phyloP scores from a whole-genome alignment of 2,888 invertebrate genomes.

The Patella caerulea region DNA sequence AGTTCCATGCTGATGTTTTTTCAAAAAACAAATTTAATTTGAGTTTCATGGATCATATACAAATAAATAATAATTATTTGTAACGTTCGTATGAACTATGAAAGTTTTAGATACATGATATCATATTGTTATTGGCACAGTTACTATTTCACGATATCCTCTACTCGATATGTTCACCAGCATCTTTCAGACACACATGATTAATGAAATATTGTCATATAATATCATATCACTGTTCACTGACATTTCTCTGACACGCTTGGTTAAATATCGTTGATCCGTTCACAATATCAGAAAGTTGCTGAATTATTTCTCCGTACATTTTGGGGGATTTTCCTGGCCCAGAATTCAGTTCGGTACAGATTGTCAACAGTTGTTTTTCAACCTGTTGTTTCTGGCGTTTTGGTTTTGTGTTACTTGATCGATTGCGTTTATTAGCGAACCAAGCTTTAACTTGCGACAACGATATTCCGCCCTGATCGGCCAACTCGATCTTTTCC shows the following conservation, averaged over 20 bases:
- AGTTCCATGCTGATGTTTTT: too few relatives aligned
- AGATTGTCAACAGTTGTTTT: constrained; percentile 49
- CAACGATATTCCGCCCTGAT: constrained; percentile 53
- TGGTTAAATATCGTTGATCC: constrained; percentile 47
- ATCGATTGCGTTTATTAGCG: constrained; percentile 65
- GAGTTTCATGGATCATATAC: too few relatives aligned
- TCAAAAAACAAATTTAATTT: too few relatives aligned
- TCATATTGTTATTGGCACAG: too few relatives aligned
- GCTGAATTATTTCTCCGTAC: constrained; percentile 55
- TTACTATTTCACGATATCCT: too few relatives aligned
- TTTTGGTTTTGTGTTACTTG: constrained; percentile 65
- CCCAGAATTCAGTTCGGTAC: constrained; percentile 41
- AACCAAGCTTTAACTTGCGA: constrained; percentile 68
- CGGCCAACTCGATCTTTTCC: constrained; percentile 59
- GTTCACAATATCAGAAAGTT: constrained; percentile 53
- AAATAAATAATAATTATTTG: too few relatives aligned
- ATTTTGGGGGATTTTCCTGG: constrained; percentile 34
- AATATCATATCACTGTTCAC: neutral
- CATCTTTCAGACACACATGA: too few relatives aligned
- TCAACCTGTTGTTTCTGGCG: constrained; percentile 57
- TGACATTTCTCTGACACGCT: neutral
- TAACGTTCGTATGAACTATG: too few relatives aligned
- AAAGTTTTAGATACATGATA: too few relatives aligned
- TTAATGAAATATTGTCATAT: too few relatives aligned
- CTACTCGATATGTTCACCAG: too few relatives aligned